A percentile compares a stretch with the other conserved stretches of the same genome.
Evolutionary conservation across 2,113 vertebrate species (phyloP).

Genomic region (Clarias gariepinus): DNA sequence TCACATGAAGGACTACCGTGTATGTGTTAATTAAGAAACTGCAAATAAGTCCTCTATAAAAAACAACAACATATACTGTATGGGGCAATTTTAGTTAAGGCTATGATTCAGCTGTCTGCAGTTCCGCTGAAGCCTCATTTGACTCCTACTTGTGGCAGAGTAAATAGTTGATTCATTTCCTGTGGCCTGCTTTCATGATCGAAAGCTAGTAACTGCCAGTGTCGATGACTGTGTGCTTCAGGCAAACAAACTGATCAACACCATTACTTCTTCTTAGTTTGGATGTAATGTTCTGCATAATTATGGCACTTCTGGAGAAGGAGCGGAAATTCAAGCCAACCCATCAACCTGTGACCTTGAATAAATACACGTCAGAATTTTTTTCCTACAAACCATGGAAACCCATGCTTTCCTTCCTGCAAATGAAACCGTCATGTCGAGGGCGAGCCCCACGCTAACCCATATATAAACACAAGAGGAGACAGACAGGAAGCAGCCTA

Average conservation of each 20-base stretch:
- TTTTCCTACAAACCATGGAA: constrained; percentile 39
- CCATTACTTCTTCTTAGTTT: constrained; percentile 66
- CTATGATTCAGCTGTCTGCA: background rate
- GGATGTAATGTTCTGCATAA: constrained; percentile 56
- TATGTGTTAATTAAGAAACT: constrained; percentile 16
- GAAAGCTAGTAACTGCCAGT: constrained; percentile 54
- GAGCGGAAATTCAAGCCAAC: constrained; percentile 56
- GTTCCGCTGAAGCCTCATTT: constrained; percentile 8
- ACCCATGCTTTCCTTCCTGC: constrained; percentile 28
- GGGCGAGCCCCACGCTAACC: constrained; percentile 37
- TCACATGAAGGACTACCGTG: background rate
- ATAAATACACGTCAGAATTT: constrained; percentile 18
- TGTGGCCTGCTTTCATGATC: constrained; percentile 61
- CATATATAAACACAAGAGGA: constrained; percentile 47
- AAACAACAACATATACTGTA: background rate
- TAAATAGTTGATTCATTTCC: constrained; percentile 64
- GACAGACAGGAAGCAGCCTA: constrained; percentile 51
- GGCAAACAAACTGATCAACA: constrained; percentile 56
- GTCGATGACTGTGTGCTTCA: constrained; percentile 53
- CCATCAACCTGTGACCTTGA: constrained; percentile 53
- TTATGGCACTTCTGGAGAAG: constrained; percentile 61
- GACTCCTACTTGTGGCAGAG: background rate
- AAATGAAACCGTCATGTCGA: constrained; percentile 27
- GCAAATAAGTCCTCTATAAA: constrained; percentile 7
- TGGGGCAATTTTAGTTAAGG: background rate